phyloP scores from a whole-genome alignment of 2,113 vertebrate genomes.

The Hippocampus barbouri region DNA sequence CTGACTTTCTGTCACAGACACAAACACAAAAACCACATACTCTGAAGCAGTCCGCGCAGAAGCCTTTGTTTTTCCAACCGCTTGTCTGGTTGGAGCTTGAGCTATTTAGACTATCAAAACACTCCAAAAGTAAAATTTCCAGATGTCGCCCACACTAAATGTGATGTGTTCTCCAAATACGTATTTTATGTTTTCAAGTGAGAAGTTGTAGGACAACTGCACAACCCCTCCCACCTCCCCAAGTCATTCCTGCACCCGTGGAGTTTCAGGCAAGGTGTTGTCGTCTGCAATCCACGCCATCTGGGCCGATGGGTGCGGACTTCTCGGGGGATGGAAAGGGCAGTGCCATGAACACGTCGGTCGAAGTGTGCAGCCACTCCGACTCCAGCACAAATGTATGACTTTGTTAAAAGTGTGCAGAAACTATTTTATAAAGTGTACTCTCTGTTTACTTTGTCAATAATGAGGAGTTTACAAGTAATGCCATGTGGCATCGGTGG shows the following conservation, averaged over 20 bases:
- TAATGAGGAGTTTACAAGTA: conserved; percentile 36
- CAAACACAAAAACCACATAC: neutral
- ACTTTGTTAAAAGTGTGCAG: conserved; percentile 11
- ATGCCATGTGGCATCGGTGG: conserved; percentile 18
- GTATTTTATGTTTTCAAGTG: conserved; percentile 54
- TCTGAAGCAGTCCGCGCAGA: too few relatives aligned
- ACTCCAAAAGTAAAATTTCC: neutral
- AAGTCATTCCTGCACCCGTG: conserved; percentile 22
- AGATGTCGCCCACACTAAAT: neutral
- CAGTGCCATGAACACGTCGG: conserved; percentile 18
- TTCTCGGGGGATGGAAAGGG: conserved; percentile 19
- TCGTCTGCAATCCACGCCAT: conserved; percentile 25
- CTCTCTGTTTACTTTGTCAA: conserved; percentile 20
- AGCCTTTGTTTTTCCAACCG: too few relatives aligned
- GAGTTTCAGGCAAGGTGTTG: neutral
- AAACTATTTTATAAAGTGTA: conserved; percentile 18
- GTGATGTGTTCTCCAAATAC: conserved; percentile 5
- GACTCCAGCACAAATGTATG: conserved; percentile 21
- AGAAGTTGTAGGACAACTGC: conserved; percentile 67
- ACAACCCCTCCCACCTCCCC: neutral
- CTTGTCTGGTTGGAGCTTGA: too few relatives aligned
- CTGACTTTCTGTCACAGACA: neutral
- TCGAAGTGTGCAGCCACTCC: conserved; percentile 6
- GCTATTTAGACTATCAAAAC: neutral
- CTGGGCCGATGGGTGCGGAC: conserved; percentile 13